Evolutionary conservation across 1,140 invertebrate genomes (phyloP), one percentile per base, ranked within the genome.

Genomic region (Triops cancriformis): DNA sequence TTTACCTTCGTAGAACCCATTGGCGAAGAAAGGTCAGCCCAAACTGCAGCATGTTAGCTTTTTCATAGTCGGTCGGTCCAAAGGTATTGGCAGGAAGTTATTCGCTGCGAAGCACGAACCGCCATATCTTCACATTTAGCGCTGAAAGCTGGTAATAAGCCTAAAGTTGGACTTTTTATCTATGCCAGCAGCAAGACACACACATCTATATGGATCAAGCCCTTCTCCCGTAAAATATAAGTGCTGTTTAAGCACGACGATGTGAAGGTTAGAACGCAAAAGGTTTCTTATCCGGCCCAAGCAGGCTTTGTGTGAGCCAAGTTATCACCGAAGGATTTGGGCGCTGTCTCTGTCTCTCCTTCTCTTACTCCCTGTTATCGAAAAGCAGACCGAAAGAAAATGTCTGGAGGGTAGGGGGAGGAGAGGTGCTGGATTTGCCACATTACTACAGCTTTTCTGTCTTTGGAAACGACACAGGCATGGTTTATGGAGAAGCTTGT

Each of bases 131-230:
- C 18, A 23, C 51, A 7, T 64, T 64, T 64, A 64, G 9, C 18
- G 51, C 51, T 64, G 51, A 64, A 64, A 64, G 51, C 51, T 64
- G 18, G 51, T 64, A 64, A 64, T 64, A 64, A 64, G 51, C 51
- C 18, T 14, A 23, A 64, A 23, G 51, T 23, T 64, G 23, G 51
- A 23, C 18, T 12, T 64, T 64, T 64, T 64, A 64, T 64, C 51
- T 18, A 1, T 23, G 51, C 18, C 51, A 64, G 51, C 51, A 64
- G 51, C 51, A 64, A 64, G 2, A 64, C 18, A 23, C 18, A 45
- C 43, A 64, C 23, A 64, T 12, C 51, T 64, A 23, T 64, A 14
- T 64, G 23, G 6, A 64, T 64, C 51, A 14, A 64, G 7, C 31
- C 9, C 51, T 18, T 0, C 4, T 6, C 10, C 23, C 51, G 51